Percentiles rank a stretch among this genome's conserved stretches.
Conservation (phyloP, 2,888 invertebrate species). For the Sarcophaga rosellei region DNA sequence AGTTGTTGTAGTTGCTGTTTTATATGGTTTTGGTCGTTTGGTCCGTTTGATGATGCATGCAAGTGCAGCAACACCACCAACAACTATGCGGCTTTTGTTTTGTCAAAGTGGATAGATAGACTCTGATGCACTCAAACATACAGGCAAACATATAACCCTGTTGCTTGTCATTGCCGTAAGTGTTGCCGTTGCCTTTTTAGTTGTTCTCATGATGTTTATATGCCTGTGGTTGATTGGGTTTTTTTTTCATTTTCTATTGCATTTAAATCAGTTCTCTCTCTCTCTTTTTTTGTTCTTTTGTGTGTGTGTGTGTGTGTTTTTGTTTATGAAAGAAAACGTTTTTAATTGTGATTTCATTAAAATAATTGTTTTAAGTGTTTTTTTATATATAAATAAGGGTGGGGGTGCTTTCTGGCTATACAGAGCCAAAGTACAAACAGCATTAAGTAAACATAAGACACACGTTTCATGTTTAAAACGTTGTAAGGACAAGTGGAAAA, state of each 20-base stretch:
- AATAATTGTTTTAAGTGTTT: slow-evolving; percentile 53
- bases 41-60: slow-evolving; percentile 46
- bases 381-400: neutral
- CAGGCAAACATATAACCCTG: slow-evolving; percentile 47
- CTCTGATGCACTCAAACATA: slow-evolving; percentile 1
- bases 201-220: slow-evolving; percentile 50
- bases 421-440: neutral
- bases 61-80: slow-evolving; percentile 46
- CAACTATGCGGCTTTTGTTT: slow-evolving; percentile 34
- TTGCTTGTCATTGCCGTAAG: slow-evolving; percentile 50
- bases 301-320: slow-evolving; percentile 17
- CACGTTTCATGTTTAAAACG: too few relatives aligned
- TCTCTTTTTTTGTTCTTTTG: too few relatives aligned
- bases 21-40: slow-evolving; percentile 38
- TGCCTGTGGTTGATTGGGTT: slow-evolving; percentile 47
- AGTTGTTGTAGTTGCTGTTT: neutral
- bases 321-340: slow-evolving; percentile 41
- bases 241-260: slow-evolving; percentile 2
- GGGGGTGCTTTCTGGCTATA: neutral
- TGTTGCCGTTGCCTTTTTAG: slow-evolving; percentile 34
- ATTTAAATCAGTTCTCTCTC: neutral
- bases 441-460: too few relatives aligned
- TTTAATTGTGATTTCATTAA: slow-evolving; percentile 64
- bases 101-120: slow-evolving; percentile 13
- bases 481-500: too few relatives aligned